Evolutionary conservation across 2,888 invertebrate species (phyloP).

Genomic region (Diarsia brunnea): DNA sequence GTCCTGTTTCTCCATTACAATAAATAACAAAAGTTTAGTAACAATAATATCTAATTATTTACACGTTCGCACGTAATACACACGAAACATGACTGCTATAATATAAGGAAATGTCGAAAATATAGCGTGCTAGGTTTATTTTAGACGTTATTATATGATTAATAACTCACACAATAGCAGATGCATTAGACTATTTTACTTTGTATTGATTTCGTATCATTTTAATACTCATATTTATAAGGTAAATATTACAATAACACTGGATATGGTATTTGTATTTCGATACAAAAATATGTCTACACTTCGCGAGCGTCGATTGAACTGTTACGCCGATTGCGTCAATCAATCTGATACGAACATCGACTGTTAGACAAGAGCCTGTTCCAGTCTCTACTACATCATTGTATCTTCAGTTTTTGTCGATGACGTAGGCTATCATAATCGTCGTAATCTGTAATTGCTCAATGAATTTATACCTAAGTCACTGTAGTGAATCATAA

Average conservation of each 20-base stretch:
- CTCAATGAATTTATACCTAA: too few relatives aligned
- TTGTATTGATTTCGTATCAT: slow-evolving; percentile 6
- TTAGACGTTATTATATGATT: slow-evolving; percentile 70
- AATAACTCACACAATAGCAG: slow-evolving; percentile 36
- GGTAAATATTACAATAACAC: background rate
- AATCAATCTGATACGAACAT: slow-evolving; percentile 9
- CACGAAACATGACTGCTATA: slow-evolving; percentile 65
- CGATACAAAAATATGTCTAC: slow-evolving; percentile 12
- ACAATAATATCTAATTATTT: slow-evolving; percentile 35
- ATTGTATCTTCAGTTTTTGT: slow-evolving; percentile 5
- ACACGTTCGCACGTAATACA: slow-evolving; percentile 69
- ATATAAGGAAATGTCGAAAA: slow-evolving; percentile 74
- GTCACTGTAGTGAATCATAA: slow-evolving; percentile 5
- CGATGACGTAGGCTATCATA: slow-evolving; percentile 11
- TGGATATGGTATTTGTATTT: slow-evolving; percentile 6
- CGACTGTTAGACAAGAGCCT: slow-evolving; percentile 13
- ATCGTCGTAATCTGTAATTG: slow-evolving; percentile 6
- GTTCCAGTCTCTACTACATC: slow-evolving; percentile 7
- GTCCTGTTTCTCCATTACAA: slow-evolving; percentile 47
- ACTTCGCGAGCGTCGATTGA: slow-evolving; percentile 3
- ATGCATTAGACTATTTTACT: slow-evolving; percentile 4
- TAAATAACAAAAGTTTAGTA: slow-evolving; percentile 25
- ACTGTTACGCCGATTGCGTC: slow-evolving; percentile 19
- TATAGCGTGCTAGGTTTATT: slow-evolving; percentile 68
- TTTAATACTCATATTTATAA: background rate